phyloP scores from a whole-genome alignment of 2,888 invertebrate genomes.

The Oscheius myriophilus region DNA sequence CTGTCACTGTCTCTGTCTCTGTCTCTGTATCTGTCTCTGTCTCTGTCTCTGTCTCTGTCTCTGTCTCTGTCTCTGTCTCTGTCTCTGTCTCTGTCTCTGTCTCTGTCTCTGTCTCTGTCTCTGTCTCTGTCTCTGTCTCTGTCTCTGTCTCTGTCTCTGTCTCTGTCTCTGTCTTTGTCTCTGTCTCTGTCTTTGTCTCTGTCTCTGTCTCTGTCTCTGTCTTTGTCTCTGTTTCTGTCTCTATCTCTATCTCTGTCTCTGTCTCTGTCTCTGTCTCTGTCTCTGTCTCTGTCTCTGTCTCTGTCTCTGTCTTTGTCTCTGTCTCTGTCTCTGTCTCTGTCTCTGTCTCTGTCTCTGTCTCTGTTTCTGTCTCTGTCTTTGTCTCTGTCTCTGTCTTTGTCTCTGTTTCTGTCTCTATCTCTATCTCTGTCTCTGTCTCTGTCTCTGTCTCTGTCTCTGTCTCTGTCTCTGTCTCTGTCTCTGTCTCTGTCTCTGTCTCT shows the following conservation, averaged over 20 bases:
- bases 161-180: no score
- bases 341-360: no score
- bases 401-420: no score
- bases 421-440: no score
- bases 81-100: no score
- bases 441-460: conserved; percentile 23
- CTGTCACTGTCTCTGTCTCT: conserved; percentile 37
- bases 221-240: conserved; percentile 63
- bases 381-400: conserved; percentile 51
- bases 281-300: conserved; percentile 37
- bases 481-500: conserved; percentile 9
- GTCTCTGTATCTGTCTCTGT: conserved; percentile 51
- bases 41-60: neutral
- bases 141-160: no score
- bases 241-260: neutral
- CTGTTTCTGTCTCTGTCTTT: no score
- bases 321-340: no score
- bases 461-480: neutral
- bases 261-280: conserved; percentile 52
- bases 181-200: conserved; percentile 17
- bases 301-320: neutral
- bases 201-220: neutral
- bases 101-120: no score
- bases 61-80: no score
- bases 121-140: conserved; percentile 51